Evolutionary conservation across 2,888 invertebrate species (phyloP).

Genomic region (Caenorhabditis sinica): DNA sequence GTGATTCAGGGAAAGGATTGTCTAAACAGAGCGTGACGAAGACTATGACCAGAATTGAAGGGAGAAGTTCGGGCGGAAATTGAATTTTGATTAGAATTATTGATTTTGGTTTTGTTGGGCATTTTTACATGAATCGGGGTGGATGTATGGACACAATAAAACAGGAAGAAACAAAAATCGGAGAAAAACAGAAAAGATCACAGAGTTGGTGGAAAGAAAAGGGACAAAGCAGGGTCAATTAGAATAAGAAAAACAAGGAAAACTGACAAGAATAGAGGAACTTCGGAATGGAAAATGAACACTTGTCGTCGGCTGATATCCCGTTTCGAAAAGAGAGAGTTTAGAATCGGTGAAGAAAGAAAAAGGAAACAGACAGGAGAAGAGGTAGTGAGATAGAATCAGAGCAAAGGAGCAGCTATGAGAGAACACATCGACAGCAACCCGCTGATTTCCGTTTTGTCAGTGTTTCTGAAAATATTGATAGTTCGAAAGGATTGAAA

Average conservation of each 20-base stretch:
- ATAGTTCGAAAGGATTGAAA: background rate
- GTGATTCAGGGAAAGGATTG: background rate
- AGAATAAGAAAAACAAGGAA: background rate
- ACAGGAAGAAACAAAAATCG: conserved; percentile 3
- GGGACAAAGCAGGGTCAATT: conserved; percentile 8
- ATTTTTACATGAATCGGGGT: conserved; percentile 1
- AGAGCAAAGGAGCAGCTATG: conserved; percentile 42
- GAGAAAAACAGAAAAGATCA: conserved; percentile 26
- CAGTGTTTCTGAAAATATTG: conserved; percentile 78
- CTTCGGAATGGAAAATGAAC: conserved; percentile 30
- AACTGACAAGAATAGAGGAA: conserved; percentile 31
- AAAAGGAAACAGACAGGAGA: conserved; percentile 17
- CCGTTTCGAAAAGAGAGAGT: conserved; percentile 38
- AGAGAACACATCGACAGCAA: conserved; percentile 81
- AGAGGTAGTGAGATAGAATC: conserved; percentile 27
- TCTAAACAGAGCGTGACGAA: conserved; percentile 13
- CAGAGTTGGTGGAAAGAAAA: conserved; percentile 38
- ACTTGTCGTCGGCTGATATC: conserved; percentile 53
- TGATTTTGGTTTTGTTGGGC: background rate
- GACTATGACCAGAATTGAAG: conserved; percentile 39
- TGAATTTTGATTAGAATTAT: conserved; percentile 34
- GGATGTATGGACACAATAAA: background rate
- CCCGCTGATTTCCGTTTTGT: conserved; percentile 80
- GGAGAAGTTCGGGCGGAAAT: conserved; percentile 4
- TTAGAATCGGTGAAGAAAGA: conserved; percentile 4